Percentiles rank a stretch among this genome's conserved stretches.
These are phyloP conservation scores for Phaethon lepturus DNA, from an alignment of 2,113 vertebrate genomes.

Conservation along the genomic window DNA sequence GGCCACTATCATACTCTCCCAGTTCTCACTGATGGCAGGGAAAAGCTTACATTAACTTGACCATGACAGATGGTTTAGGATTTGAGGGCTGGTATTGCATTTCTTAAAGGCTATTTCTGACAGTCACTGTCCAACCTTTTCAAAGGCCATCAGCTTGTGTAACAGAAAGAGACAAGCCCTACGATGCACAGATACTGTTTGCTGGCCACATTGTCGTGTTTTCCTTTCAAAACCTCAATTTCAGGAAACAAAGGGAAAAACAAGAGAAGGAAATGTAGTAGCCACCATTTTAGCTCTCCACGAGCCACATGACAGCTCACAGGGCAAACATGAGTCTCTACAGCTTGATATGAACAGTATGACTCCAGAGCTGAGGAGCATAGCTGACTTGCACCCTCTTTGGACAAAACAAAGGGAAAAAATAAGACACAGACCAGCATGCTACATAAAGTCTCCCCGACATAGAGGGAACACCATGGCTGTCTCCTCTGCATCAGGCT, in stretches of 20 bases:
- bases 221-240: neutral
- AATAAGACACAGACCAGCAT: neutral
- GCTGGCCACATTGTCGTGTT: neutral
- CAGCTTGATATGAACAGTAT: neutral
- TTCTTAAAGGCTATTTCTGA: neutral
- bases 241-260: neutral
- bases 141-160: neutral
- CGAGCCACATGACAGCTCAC: neutral
- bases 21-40: neutral
- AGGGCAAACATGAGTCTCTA: neutral
- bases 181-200: neutral
- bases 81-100: neutral
- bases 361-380: neutral
- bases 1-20: neutral
- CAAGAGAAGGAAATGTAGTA: neutral
- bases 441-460: neutral
- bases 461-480: fast-evolving
- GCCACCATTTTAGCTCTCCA: neutral
- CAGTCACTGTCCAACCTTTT: neutral
- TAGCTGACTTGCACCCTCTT: fast-evolving
- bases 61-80: neutral
- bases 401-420: neutral
- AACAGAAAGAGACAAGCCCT: neutral
- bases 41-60: neutral
- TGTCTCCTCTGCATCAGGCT: neutral